phyloP scores from a whole-genome alignment of 2,797 vertebrate genomes.

The Lepidocolaptes lacrymiger region DNA sequence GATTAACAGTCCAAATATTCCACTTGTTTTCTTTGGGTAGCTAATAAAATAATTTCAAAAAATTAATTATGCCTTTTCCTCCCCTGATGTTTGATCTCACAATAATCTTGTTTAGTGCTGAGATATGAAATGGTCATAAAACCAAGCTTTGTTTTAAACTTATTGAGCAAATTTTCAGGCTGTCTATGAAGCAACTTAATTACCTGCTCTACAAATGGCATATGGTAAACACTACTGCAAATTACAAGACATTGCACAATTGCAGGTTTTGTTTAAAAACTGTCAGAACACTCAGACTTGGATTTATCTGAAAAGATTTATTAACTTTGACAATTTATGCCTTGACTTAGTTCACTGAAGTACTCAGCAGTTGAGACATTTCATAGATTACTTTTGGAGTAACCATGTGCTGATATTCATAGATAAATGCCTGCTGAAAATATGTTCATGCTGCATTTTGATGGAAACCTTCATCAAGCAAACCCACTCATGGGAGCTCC shows the following conservation, averaged over 20 bases:
- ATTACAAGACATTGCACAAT: background rate
- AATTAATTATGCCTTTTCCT: background rate
- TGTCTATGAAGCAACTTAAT: background rate
- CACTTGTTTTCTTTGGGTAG: background rate
- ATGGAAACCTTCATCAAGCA: background rate
- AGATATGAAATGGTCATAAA: background rate
- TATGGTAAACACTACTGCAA: background rate
- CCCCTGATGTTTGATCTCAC: background rate
- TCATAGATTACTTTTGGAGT: background rate
- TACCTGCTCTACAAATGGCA: background rate
- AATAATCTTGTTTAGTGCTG: background rate
- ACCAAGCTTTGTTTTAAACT: background rate
- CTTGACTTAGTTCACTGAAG: background rate
- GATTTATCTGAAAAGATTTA: background rate
- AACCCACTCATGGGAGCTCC: background rate
- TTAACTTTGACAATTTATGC: background rate
- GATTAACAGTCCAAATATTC: background rate
- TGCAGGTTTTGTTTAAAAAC: background rate
- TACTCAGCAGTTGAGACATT: background rate
- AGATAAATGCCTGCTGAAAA: background rate
- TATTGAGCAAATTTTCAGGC: background rate
- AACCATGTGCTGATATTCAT: background rate
- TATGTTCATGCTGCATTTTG: background rate
- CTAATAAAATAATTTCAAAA: background rate
- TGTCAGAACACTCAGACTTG: background rate